Conservation (phyloP, 2,888 invertebrate species). For the Dolichopus griseipennis region DNA sequence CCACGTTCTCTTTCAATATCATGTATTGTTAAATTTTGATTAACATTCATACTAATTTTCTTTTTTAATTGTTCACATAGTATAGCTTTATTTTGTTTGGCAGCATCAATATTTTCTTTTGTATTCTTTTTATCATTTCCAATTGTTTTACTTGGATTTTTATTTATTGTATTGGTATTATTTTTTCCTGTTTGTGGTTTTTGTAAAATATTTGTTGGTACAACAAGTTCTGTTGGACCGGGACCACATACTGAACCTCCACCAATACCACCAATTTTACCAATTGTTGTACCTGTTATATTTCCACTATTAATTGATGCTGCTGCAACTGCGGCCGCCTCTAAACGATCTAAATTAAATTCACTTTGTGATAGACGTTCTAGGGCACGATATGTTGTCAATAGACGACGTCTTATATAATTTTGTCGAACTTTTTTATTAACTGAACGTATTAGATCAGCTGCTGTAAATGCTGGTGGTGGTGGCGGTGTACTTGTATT, state of each 20-base stretch:
- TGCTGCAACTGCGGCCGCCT: constrained; percentile 51
- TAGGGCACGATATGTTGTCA: constrained; percentile 72
- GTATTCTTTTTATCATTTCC: constrained; percentile 20
- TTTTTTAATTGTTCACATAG: constrained; percentile 22
- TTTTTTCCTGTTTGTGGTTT: background rate
- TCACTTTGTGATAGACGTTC: constrained; percentile 78
- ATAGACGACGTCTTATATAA: constrained; percentile 65
- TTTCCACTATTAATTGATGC: constrained; percentile 29
- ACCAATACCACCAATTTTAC: background rate
- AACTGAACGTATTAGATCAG: constrained; percentile 62
- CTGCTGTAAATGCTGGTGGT: constrained; percentile 50
- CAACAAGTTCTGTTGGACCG: constrained; percentile 25
- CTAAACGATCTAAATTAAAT: constrained; percentile 67
- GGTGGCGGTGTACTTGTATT: constrained; percentile 29
- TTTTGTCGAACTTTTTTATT: constrained; percentile 78
- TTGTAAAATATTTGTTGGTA: constrained; percentile 21
- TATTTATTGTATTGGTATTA: background rate
- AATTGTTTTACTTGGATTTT: constrained; percentile 31
- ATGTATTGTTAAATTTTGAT: constrained; percentile 56
- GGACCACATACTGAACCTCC: constrained; percentile 13
- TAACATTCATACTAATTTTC: constrained; percentile 23
- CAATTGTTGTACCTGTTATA: background rate
- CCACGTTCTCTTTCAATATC: constrained; percentile 75
- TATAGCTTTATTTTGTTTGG: constrained; percentile 17
- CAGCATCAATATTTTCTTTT: constrained; percentile 7